phyloP scores from a whole-genome alignment of 2,113 vertebrate species.

The Silurus meridionalis region DNA sequence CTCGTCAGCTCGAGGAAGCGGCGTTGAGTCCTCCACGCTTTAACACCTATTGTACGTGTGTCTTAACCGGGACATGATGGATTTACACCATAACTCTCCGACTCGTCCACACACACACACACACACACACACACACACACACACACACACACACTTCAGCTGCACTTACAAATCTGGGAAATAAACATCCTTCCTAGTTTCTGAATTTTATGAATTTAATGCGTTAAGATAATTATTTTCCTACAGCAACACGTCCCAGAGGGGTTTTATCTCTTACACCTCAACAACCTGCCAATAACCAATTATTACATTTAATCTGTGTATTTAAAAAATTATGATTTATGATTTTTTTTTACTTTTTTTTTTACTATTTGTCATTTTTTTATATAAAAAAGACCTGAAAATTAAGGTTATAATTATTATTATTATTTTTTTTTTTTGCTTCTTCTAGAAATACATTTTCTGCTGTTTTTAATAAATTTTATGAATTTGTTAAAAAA shows the following conservation, averaged over 20 bases:
- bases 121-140: too few relatives aligned
- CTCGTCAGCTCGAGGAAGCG: slow-evolving; percentile 16
- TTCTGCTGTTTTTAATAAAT: too few relatives aligned
- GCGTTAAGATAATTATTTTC: not conserved
- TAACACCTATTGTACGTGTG: not conserved
- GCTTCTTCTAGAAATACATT: too few relatives aligned
- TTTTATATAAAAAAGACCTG: too few relatives aligned
- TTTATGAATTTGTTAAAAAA: too few relatives aligned
- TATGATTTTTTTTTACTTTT: not conserved
- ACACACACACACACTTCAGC: too few relatives aligned
- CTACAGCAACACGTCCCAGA: too few relatives aligned
- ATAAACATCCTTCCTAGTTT: too few relatives aligned
- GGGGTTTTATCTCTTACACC: not conserved
- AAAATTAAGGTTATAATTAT: too few relatives aligned
- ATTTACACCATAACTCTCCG: not conserved
- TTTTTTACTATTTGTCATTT: not conserved
- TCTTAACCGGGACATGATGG: not conserved
- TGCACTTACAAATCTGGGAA: too few relatives aligned
- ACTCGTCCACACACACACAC: not conserved
- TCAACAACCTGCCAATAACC: not conserved
- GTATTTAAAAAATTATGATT: not conserved
- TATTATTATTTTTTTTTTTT: too few relatives aligned
- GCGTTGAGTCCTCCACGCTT: not conserved
- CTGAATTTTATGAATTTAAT: too few relatives aligned
- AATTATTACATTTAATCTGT: not conserved